Evolutionary conservation across 2,797 vertebrate genomes (phyloP).

Genomic region (Linurgus olivaceus): DNA sequence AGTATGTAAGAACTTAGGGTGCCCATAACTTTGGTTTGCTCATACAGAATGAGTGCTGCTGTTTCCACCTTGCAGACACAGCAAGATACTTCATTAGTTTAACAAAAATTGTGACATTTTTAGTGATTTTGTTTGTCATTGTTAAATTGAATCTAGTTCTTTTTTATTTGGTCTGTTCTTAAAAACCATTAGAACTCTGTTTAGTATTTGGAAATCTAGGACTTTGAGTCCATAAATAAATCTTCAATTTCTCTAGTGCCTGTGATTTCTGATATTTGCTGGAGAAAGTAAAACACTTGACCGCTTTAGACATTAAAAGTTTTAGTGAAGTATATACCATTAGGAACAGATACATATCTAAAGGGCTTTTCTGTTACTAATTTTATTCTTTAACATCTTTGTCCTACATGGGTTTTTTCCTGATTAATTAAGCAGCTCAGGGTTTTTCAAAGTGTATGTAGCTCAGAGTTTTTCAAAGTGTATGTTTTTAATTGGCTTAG

Average conservation of each 20-base stretch:
- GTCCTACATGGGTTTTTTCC: background rate
- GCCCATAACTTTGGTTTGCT: background rate
- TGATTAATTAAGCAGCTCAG: conserved; percentile 1
- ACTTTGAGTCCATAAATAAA: background rate
- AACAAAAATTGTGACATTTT: background rate
- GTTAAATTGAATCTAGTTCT: background rate
- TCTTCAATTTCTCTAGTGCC: background rate
- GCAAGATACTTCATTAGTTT: background rate
- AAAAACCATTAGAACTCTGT: background rate
- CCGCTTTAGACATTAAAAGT: background rate
- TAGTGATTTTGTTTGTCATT: background rate
- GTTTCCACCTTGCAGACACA: background rate
- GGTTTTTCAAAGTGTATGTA: background rate
- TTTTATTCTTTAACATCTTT: background rate
- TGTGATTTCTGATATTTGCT: background rate
- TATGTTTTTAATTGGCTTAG: background rate
- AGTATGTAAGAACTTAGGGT: background rate
- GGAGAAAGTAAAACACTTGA: background rate
- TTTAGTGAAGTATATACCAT: background rate
- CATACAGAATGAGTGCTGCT: background rate
- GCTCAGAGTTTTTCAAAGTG: background rate
- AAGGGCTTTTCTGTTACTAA: background rate
- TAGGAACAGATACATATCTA: background rate
- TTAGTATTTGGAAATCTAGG: background rate
- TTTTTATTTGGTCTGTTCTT: background rate